Base-by-base conservation (phyloP, 1,140 invertebrate species). In the Drosophila sp. region DNA sequence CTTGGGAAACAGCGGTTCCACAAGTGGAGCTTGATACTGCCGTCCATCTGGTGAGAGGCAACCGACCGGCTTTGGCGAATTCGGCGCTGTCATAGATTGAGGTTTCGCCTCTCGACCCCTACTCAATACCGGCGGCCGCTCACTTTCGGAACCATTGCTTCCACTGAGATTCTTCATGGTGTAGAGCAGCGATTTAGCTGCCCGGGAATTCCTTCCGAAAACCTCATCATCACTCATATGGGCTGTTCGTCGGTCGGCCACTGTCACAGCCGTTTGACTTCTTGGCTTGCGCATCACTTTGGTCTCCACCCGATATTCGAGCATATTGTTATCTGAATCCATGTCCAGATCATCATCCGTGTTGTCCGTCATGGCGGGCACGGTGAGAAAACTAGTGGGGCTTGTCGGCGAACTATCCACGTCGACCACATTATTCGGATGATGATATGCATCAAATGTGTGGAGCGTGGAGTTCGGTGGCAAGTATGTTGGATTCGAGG, bases 211-310 rank as follows among this genome's bases (percentile, higher is more conserved):
- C 6, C 80, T 69, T 0, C 91, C 91, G 29, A 85, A 92, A 1
- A 91, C 81, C 62, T 91, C 91, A 47, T 92, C 90, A 27, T 92
- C 91, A 47, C 90, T 90, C 10, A 90, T 76, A 29, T 91, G 86
- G 0, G 75, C 76, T 3, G 80, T 81, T 3, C 83, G 72, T 0
- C 87, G 61, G 0, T 68, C 82, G 4, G 83, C 77, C 38, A 92
- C 83, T 0, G 80, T 77, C 0, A 92, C 94, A 3, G 95, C 95
- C 44, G 94, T 93, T 72, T 95, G 95, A 38, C 93, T 93, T 30
- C 94, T 93, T 0, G 95, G 95, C 2, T 93, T 95, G 11, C 93
- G 92, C 95, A 95, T 95, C 4, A 95, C 94, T 71, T 93, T 94
- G 63, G 94, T 94, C 66, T 94, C 94, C 3, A 94, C 94, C 27